Base-by-base conservation (phyloP, 1,140 invertebrate species). In the Drosophila funebris region DNA sequence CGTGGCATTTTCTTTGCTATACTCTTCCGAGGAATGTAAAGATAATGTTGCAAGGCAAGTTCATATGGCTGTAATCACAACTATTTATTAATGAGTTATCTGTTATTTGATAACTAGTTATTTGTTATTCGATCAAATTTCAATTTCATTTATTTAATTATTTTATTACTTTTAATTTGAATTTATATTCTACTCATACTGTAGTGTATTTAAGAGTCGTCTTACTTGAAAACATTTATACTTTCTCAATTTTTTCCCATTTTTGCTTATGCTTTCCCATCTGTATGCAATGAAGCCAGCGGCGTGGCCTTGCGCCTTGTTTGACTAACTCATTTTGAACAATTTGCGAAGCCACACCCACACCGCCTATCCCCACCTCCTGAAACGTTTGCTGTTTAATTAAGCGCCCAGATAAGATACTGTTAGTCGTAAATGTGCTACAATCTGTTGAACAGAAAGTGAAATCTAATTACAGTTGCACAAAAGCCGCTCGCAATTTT, bases 301-400 rank as follows among this genome's bases (percentile, higher is more conserved):
- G 60, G 46, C 64, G 27, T 79, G 82, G 74, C 82, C 82, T 87
- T 87, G 82, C 41, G 82, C 68, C 78, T 58, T 69, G 83, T 88
- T 88, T 83, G 83, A 88, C 78, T 88, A 81, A 87, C 82, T 87
- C 76, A 87, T 87, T 87, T 87, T 88, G 60, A 82, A 78, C 75
- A 82, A 82, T 78, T 87, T 83, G 71, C 67, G 53, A 56, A 60
- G 53, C 41, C 52, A 52, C 20, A 18, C 36, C 13, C 9, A 33
- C 33, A n/a, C 16, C 27, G 7, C 37, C 36, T 24, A 4, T 36
- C 7, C 56, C 36, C n/a, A 0, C 18, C 16, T 6, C 60, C 24
- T 14, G 16, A 33, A 33, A 29, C 60, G 31, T 36, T 31, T 3
- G 58, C 13, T 64, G 57, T 82, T 78, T 88, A 88, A 87, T 87